Base-by-base conservation (phyloP, 2,113 vertebrate species). In the Engraulis encrasicolus region DNA sequence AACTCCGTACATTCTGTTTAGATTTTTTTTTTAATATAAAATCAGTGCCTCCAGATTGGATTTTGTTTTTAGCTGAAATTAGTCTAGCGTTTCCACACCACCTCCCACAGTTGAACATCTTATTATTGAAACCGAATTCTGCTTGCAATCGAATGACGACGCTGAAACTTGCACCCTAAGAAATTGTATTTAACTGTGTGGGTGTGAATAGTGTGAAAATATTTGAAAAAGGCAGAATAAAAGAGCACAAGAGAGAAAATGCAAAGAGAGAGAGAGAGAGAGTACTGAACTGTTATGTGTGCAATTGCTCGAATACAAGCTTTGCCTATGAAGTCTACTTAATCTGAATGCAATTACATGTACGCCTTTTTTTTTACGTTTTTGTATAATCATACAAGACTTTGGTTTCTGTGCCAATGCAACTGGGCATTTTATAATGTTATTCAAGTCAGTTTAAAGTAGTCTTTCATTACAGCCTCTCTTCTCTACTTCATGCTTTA, bases 1-100 rank as follows among this genome's bases (percentile, higher is more conserved):
- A 20, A 58, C 19, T 58, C 19, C n/a, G n/a, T n/a, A n/a, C n/a
- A 19, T n/a, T 58, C 23, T 58, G 1, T 6, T 58, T n/a, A n/a
- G 58, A 31, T 66, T 66, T 66, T 66, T 5, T n/a, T n/a, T n/a
- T n/a, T n/a, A n/a, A n/a, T n/a, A 66, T 27, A 14, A 66, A 66
- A 66, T 31, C 58, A 31, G 7, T 27, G 23, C 58, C 20, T 66
- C 31, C 27, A 66, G 14, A 66, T 66, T 45, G 9, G 3, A 23
- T 11, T 66, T 66, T 66, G 58, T 23, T 66, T 66, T 66, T 31
- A n/a, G 58, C 23, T 66, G 23, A 66, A 66, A 66, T 66, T 66
- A 66, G 58, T 66, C 7, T 27, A 66, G 27, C 31, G 31, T 66
- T 66, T 66, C 58, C n/a, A 66, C 58, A 66, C n/a, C 58, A 4